Conservation (phyloP, 2,888 invertebrate genomes). For the Plebejus argus region DNA sequence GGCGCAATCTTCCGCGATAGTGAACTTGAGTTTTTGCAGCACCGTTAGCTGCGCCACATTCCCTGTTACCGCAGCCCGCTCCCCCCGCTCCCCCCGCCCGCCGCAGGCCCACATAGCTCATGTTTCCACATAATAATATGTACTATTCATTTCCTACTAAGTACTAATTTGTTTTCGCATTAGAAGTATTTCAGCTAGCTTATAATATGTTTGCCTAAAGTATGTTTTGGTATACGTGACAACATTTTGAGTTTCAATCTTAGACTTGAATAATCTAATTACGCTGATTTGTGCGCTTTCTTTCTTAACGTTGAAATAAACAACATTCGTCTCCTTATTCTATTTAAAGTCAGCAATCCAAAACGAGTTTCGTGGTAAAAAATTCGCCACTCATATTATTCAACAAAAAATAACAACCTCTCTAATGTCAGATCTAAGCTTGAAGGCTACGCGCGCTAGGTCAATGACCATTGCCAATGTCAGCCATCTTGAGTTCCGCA, state of each 20-base stretch:
- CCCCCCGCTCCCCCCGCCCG: not conserved
- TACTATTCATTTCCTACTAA: conserved; percentile 28
- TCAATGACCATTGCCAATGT: conserved; percentile 80
- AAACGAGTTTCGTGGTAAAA: conserved; percentile 30
- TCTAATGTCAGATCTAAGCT: conserved; percentile 78
- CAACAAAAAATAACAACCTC: conserved; percentile 65
- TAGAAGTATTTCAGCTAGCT: not conserved
- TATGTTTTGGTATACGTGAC: not conserved
- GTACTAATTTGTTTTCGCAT: conserved; percentile 2
- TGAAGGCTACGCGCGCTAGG: conserved; percentile 76
- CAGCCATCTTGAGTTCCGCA: conserved; percentile 81
- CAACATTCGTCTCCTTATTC: not conserved
- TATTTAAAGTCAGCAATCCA: not conserved
- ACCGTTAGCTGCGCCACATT: conserved; percentile 79
- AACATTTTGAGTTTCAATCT: not conserved
- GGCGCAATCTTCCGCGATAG: conserved; percentile 79
- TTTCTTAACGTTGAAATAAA: conserved; percentile 13
- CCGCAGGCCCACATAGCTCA: conserved; percentile 13
- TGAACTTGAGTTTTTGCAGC: conserved; percentile 79
- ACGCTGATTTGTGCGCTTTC: not conserved
- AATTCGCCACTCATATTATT: conserved; percentile 32
- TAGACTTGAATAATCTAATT: not conserved
- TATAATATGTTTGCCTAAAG: not conserved
- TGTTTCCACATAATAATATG: conserved; percentile 30
- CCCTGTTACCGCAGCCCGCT: conserved; percentile 61